Base-by-base conservation (phyloP, 2,113 vertebrate genomes). In the Sapajus apella region DNA sequence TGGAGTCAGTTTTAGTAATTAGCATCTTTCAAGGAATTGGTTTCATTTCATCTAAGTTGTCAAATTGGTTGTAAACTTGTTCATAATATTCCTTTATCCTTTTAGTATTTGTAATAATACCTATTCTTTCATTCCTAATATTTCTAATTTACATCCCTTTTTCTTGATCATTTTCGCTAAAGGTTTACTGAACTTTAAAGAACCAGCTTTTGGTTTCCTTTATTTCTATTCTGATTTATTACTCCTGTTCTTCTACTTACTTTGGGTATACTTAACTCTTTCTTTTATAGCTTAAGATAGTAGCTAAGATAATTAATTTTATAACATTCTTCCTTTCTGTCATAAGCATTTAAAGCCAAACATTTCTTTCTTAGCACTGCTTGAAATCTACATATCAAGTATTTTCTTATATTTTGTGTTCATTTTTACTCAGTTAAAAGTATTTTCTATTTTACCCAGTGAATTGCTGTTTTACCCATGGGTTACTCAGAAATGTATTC, bases 391-490 rank as follows among this genome's bases (percentile, higher is more conserved):
- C 35, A 92, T 13, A 37, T 0, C 43, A 32, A 81, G 73, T 76
- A 96, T 68, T 80, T 66, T 76, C 21, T 43, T 72, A 66, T 56
- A 79, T 92, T 75, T 37, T 43, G 37, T 27, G 6, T 75, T 75
- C 58, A 43, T 91, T 91, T 95, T 87, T 64, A 87, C 72, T 85
- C 30, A 43, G 80, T 40, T 73, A 64, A 95, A 91, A 52, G 25
- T 27, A 75, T 75, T 43, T 40, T 92, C 68, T 75, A 76, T 55
- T 83, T 83, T 75, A 4, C 8, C 61, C 17, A 68, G 45, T 76
- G 30, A 66, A 83, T 88, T 88, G n/a, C 64, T 47, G 32, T 96
- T 88, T 88, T 35, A 95, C 32, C 32, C 12, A 68, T 25, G 25
- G 40, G 14, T 89, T 89, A 96, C 37, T 93, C 21, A 87, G 55